Conservation (phyloP, 2,113 vertebrate species). For the Cynoglossus semilaevis region DNA sequence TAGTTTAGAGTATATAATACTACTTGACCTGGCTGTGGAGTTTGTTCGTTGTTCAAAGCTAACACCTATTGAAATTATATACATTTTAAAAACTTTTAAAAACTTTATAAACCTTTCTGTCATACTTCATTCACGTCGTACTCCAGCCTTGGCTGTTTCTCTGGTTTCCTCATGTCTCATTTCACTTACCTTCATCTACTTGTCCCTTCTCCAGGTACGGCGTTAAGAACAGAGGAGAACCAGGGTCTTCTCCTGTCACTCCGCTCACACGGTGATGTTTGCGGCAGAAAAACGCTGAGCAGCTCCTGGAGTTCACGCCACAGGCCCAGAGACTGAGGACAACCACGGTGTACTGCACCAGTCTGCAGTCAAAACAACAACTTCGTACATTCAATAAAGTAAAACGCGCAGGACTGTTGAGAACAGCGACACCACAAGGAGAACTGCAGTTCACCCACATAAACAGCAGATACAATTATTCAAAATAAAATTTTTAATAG, state of each 20-base stretch:
- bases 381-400: no score
- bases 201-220: slow-evolving; percentile 79
- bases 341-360: slow-evolving; percentile 42
- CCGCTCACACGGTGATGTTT: slow-evolving; percentile 52
- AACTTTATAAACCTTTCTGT: no score
- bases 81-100: no score
- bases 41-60: no score
- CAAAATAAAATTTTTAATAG: neutral
- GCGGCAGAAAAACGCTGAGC: slow-evolving; percentile 73
- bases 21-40: no score
- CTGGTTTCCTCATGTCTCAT: no score
- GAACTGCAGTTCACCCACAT: neutral
- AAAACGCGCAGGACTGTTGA: no score
- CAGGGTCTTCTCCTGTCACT: slow-evolving; percentile 54
- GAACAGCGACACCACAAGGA: no score
- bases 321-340: slow-evolving; percentile 51
- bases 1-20: no score
- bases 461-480: neutral
- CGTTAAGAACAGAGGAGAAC: slow-evolving; percentile 82
- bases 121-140: no score
- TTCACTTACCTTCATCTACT: slow-evolving; percentile 72
- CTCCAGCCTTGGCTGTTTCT: no score
- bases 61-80: no score
- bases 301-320: slow-evolving; percentile 46
- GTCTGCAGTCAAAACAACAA: slow-evolving; percentile 19